Conservation (phyloP, 1,140 invertebrate species). For the Dendrolimus kikuchii region DNA sequence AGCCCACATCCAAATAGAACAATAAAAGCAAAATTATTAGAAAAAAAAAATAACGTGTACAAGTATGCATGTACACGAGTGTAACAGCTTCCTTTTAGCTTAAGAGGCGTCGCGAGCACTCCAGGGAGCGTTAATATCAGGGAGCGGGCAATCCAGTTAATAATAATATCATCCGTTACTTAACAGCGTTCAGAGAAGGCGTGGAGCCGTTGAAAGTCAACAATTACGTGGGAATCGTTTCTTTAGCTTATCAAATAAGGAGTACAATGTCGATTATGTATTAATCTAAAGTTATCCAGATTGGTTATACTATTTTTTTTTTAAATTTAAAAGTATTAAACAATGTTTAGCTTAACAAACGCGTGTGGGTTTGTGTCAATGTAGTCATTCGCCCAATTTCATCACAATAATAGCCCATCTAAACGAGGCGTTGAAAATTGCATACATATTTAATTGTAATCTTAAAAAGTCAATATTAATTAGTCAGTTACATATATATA, state of each 20-base stretch:
- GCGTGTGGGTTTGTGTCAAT: conserved; percentile 69
- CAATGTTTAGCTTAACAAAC: conserved; percentile 39
- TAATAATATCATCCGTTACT: conserved; percentile 22
- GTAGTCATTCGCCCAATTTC: conserved; percentile 37
- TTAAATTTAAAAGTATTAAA: conserved; percentile 14
- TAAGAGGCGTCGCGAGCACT: conserved; percentile 37
- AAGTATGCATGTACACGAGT: conserved; percentile 25
- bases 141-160: conserved; percentile 2
- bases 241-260: conserved; percentile 17
- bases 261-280: conserved; percentile 19
- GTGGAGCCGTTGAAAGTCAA: conserved; percentile 9
- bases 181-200: conserved; percentile 26
- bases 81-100: conserved; percentile 19
- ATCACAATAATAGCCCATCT: conserved; percentile 11
- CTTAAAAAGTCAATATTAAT: conserved; percentile 11
- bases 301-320: conserved; percentile 15
- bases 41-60: conserved; percentile 26
- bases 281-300: conserved; percentile 11
- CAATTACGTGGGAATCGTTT: not conserved
- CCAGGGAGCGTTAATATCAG: conserved; percentile 20
- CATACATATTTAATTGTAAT: conserved; percentile 20
- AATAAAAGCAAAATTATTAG: conserved; percentile 50
- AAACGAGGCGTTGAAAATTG: conserved; percentile 26
- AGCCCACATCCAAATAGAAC: conserved; percentile 63
- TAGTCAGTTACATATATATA: not conserved